These are phyloP conservation scores for Malurus leucopterus DNA, from an alignment of 2,797 vertebrate genomes.

Conservation along the genomic window DNA sequence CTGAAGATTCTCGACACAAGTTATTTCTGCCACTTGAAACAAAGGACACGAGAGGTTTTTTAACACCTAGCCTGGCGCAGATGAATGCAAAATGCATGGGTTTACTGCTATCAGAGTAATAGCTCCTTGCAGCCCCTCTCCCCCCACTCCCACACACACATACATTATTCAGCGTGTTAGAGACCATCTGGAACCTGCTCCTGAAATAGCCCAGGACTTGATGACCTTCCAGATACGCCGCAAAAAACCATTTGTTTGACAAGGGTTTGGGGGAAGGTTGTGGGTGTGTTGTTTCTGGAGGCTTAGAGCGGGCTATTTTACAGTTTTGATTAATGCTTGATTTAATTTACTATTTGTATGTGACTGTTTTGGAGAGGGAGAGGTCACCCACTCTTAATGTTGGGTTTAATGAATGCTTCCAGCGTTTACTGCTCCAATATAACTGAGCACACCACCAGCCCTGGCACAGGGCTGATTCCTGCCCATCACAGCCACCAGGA, in stretches of 20 bases:
- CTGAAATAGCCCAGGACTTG: conserved; percentile 57
- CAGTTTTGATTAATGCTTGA: conserved; percentile 27
- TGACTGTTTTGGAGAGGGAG: neutral
- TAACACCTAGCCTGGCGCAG: neutral
- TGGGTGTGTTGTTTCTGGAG: neutral
- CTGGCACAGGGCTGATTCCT: neutral
- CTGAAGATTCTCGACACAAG: neutral
- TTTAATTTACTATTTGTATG: conserved; percentile 37
- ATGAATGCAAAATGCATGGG: neutral
- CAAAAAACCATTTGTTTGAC: conserved; percentile 46
- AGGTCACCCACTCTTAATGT: conserved; percentile 11
- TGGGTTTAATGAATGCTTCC: neutral
- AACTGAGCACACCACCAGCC: neutral
- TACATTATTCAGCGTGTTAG: conserved; percentile 45
- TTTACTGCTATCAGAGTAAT: neutral
- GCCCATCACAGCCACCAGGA: neutral
- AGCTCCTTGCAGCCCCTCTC: conserved; percentile 2
- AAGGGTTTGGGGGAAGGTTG: conserved; percentile 15
- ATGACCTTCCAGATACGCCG: conserved; percentile 41
- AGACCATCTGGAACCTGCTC: conserved; percentile 55
- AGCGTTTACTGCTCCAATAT: neutral
- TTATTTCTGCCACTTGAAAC: neutral
- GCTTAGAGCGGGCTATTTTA: conserved; percentile 24
- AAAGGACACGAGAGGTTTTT: neutral
- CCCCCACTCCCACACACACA: neutral